Conservation (phyloP, 1,140 invertebrate species). For the Apis mellifera region DNA sequence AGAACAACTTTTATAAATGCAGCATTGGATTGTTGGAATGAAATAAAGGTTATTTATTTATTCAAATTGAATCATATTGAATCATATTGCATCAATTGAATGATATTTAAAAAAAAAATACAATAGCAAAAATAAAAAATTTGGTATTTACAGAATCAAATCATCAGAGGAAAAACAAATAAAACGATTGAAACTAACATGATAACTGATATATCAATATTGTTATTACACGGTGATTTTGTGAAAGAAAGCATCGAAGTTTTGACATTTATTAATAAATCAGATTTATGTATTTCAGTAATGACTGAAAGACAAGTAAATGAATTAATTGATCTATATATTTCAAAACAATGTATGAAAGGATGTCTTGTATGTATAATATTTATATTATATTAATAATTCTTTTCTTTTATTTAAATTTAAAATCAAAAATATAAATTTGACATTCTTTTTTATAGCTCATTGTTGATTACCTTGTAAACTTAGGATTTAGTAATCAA, state of each 20-base stretch:
- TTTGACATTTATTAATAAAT: conserved; percentile 40
- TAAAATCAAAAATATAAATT: background rate
- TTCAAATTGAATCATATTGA: background rate
- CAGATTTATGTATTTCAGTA: conserved; percentile 35
- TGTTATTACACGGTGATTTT: conserved; percentile 59
- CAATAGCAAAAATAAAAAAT: background rate
- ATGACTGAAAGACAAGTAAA: conserved; percentile 43
- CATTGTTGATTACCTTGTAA: conserved; percentile 41
- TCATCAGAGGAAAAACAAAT: background rate
- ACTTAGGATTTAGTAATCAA: conserved; percentile 47
- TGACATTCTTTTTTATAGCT: conserved; percentile 28
- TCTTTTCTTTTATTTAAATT: background rate
- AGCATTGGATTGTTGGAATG: conserved; percentile 64
- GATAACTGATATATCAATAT: conserved; percentile 50
- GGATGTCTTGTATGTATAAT: conserved; percentile 66
- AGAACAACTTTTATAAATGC: conserved; percentile 55
- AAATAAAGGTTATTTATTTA: conserved; percentile 54
- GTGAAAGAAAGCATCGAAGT: conserved; percentile 59
- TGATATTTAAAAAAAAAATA: background rate
- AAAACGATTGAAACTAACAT: background rate
- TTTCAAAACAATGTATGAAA: conserved; percentile 48
- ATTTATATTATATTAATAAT: background rate
- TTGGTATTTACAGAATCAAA: conserved; percentile 35
- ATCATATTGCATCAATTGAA: too few species aligned
- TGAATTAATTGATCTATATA: conserved; percentile 62